Conservation (phyloP, 2,797 vertebrate species). For the Argya squamiceps region DNA sequence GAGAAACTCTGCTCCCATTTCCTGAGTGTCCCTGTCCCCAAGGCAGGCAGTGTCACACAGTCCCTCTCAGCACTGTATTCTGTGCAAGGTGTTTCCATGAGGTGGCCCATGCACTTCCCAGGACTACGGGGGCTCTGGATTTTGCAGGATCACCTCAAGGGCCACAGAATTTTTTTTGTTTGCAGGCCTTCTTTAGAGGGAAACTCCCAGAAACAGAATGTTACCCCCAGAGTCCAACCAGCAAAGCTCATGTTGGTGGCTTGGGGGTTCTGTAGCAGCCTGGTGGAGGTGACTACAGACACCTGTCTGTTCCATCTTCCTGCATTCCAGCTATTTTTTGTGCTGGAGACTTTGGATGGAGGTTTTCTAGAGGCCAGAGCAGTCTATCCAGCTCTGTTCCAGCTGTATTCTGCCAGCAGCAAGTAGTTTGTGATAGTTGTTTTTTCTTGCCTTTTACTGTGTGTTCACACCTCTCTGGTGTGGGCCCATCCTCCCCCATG, state of each 20-base stretch:
- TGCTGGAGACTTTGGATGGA: neutral
- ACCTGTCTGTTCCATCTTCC: neutral
- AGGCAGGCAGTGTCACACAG: neutral
- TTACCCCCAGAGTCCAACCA: neutral
- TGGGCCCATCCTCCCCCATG: neutral
- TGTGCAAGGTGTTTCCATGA: neutral
- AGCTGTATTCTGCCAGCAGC: neutral
- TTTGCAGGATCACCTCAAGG: neutral
- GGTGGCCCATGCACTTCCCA: neutral
- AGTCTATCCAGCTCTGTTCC: neutral
- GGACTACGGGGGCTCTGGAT: neutral
- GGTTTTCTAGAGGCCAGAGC: neutral
- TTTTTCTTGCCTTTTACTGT: neutral
- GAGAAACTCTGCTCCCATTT: neutral
- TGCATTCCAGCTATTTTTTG: neutral
- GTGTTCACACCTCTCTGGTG: neutral
- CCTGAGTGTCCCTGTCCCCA: neutral
- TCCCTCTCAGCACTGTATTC: neutral
- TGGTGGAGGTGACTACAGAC: neutral
- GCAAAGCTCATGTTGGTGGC: neutral
- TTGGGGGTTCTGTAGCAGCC: neutral
- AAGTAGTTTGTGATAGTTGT: neutral
- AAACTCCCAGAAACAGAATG: neutral
- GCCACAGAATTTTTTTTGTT: neutral
- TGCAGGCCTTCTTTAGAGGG: neutral